Evolutionary conservation across 2,113 vertebrate genomes (phyloP), one percentile per base, ranked within the genome.

Genomic region (Brachyhypopomus gauderio): DNA sequence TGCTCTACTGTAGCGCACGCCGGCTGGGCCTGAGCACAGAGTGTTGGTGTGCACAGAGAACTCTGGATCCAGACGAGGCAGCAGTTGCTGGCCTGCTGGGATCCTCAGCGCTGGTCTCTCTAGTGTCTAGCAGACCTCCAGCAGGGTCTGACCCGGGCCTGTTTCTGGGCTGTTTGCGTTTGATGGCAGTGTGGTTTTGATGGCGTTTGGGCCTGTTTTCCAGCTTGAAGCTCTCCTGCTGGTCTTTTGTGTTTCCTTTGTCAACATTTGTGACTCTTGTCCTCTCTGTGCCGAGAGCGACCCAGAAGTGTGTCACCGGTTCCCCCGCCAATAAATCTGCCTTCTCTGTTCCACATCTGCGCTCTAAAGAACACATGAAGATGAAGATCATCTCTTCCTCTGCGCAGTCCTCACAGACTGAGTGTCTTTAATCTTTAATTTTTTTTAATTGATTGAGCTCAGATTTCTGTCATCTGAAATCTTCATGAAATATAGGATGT

Each of bases 201-300:
- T 76, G 5, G 23, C 38, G 38, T 58, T 77, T 7, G 8, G 56
- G n/a, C 19, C 30, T 73, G 59, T 66, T 62, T 52, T 58, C 36
- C 52, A 30, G 72, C 84, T 84, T 77, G 80, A 55, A 70, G 62
- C 36, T 72, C 82, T 76, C 82, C 85, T 56, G 80, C 80, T 83
- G 83, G 55, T 80, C 64, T 72, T 83, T 88, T 88, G 84, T 75
- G 62, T 72, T 83, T 81, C 56, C 74, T 85, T 59, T 6, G 22
- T 85, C 84, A 86, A 85, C 75, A 77, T 81, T 83, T 76, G 72
- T 17, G 66, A 84, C 78, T 77, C 59, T 77, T 81, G 27, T 25
- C 72, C 27, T 48, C 63, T 60, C 80, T 76, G 9, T 63, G 69
- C 55, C 52, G 71, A 81, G 62, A 85, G 72, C 27, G 20, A 30